phyloP scores from a whole-genome alignment of 2,888 invertebrate genomes.

The Drosophila melanocephala region DNA sequence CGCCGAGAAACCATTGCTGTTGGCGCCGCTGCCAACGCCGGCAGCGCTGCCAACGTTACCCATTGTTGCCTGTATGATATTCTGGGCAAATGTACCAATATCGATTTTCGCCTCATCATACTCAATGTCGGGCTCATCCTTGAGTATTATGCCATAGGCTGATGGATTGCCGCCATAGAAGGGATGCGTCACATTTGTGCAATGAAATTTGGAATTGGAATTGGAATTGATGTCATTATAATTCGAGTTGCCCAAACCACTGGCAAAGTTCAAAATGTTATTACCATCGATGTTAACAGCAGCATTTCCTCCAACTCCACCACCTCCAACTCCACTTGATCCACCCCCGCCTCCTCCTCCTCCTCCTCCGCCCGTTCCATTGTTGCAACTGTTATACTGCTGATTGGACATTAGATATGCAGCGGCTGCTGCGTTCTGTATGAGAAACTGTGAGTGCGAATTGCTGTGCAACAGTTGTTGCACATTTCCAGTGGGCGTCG shows the following conservation, averaged over 20 bases:
- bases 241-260: constrained; percentile 76
- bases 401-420: constrained; percentile 87
- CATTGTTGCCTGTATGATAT: constrained; percentile 82
- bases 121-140: constrained; percentile 92
- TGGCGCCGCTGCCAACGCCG: constrained; percentile 3
- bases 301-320: constrained; percentile 56
- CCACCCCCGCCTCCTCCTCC: constrained; percentile 85
- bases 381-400: constrained; percentile 37
- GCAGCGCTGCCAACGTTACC: constrained; percentile 40
- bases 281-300: constrained; percentile 79
- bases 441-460: constrained; percentile 87
- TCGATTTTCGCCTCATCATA: constrained; percentile 92
- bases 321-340: constrained; percentile 86
- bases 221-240: constrained; percentile 78
- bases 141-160: constrained; percentile 91
- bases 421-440: constrained; percentile 88
- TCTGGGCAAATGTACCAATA: constrained; percentile 84
- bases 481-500: constrained; percentile 42
- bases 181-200: constrained; percentile 58
- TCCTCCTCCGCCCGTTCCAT: constrained; percentile 12
- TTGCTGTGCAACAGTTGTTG: constrained; percentile 59
- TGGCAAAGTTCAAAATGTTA: constrained; percentile 83
- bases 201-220: constrained; percentile 76
- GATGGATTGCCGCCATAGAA: constrained; percentile 88
- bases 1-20: constrained; percentile 84